Evolutionary conservation across 2,888 invertebrate genomes (phyloP), one percentile per base, ranked within the genome.

Genomic region (Resseliella maxima): DNA sequence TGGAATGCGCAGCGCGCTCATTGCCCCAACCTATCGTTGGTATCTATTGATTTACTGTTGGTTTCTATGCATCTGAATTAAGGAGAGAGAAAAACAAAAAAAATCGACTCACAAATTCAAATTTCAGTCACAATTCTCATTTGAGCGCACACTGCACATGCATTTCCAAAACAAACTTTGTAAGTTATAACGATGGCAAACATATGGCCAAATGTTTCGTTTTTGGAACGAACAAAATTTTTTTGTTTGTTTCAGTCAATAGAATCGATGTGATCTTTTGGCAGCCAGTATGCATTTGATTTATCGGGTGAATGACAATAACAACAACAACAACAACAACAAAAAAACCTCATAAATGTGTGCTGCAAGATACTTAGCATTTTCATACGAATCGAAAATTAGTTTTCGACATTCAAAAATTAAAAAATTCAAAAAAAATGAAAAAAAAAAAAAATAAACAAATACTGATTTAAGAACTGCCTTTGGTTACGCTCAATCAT

Each of bases 211-310:
- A 50, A 18, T 24, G n/a, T 59, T 59, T 59, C 24, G 1, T 59
- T 59, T 59, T 24, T 59, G 59, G 24, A 27, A 35, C 5, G 6
- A 2, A 3, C 18, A 2, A 72, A 59, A 24, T 24, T 2, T 8
- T 18, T 72, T 72, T 31, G 0, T 31, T 72, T 72, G 31, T 59
- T 6, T 59, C 24, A 5, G 24, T n/a, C 50, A 18, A 50, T 6
- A 6, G 0, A 59, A 59, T 24, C 59, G 59, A 24, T 59, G 59
- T 59, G 59, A 59, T 59, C 59, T 59, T 50, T 59, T 59, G 59
- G 72, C 72, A 72, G 24, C 31, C 72, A 31, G 27, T n/a, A 31
- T 72, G 31, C 72, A 72, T 72, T 72, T 72, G 72, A 72, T 72
- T 72, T 72, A 72, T 72, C 5, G 72, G 15, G 31, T 72, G 35